Percentiles rank a stretch among this genome's conserved stretches.
Conservation (phyloP, 2,888 invertebrate genomes). For the Andrena marginata region DNA sequence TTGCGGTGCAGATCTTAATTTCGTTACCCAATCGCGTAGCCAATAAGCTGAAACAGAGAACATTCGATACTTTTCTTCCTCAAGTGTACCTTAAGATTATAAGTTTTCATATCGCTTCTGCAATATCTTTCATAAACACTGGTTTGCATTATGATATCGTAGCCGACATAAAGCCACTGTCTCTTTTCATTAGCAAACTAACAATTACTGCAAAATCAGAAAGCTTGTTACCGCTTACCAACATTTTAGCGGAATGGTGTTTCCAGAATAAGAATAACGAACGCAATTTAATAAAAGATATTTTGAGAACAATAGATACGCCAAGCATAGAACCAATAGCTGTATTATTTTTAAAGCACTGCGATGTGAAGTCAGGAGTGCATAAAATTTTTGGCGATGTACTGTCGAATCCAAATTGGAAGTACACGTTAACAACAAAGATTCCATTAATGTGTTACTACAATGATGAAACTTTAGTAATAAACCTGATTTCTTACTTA, state of each 20-base stretch:
- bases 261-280: slow-evolving; percentile 69
- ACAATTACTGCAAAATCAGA: slow-evolving; percentile 87
- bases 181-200: slow-evolving; percentile 88
- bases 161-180: slow-evolving; percentile 85
- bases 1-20: slow-evolving; percentile 88
- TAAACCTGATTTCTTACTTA: slow-evolving; percentile 89
- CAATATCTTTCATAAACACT: slow-evolving; percentile 88
- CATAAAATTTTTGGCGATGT: slow-evolving; percentile 86
- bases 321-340: slow-evolving; percentile 88
- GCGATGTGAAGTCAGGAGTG: slow-evolving; percentile 82
- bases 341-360: slow-evolving; percentile 86
- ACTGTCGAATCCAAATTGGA: slow-evolving; percentile 86
- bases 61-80: slow-evolving; percentile 87
- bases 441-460: slow-evolving; percentile 87
- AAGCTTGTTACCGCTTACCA: slow-evolving; percentile 86
- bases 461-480: slow-evolving; percentile 86
- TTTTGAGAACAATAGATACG: slow-evolving; percentile 87
- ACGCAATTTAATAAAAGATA: slow-evolving; percentile 82
- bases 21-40: slow-evolving; percentile 91
- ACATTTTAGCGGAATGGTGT: slow-evolving; percentile 87
- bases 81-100: slow-evolving; percentile 87
- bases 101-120: slow-evolving; percentile 87
- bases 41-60: slow-evolving; percentile 87
- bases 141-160: slow-evolving; percentile 81
- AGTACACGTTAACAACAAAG: slow-evolving; percentile 88